Percentiles rank a stretch among this genome's conserved stretches.
Conservation (phyloP, 2,113 vertebrate species). For the Nansenia antarctica region DNA sequence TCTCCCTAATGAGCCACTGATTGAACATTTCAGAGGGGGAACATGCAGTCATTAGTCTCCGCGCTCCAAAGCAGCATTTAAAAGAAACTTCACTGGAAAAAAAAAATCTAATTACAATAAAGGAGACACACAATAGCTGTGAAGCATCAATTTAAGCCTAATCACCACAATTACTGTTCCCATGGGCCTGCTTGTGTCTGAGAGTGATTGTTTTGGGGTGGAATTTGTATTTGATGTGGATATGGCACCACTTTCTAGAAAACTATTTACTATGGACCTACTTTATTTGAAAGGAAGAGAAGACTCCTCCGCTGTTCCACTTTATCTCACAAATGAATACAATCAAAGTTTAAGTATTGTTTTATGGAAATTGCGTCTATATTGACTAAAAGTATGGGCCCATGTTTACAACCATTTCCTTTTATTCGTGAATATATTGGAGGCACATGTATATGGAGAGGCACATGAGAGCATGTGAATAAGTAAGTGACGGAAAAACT, state of each 20-base stretch:
- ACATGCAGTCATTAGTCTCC: slow-evolving; percentile 70
- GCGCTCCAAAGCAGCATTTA: slow-evolving; percentile 61
- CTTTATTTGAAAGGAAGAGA: no score
- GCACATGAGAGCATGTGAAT: no score
- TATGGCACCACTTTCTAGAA: slow-evolving; percentile 25
- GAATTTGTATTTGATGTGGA: slow-evolving; percentile 33
- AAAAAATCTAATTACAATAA: slow-evolving; percentile 67
- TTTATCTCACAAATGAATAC: background rate
- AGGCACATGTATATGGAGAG: background rate
- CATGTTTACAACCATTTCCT: slow-evolving; percentile 11
- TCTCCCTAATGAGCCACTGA: slow-evolving; percentile 64
- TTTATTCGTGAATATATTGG: slow-evolving; percentile 6
- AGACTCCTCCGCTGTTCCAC: background rate
- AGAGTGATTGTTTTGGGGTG: slow-evolving; percentile 50
- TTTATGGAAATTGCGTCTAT: background rate
- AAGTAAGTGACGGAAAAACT: no score
- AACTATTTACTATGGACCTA: slow-evolving; percentile 8
- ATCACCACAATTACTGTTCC: slow-evolving; percentile 67
- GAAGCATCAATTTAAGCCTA: slow-evolving; percentile 68
- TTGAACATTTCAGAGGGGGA: slow-evolving; percentile 71
- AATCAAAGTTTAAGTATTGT: slow-evolving; percentile 2
- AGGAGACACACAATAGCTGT: slow-evolving; percentile 63
- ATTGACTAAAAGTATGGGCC: background rate
- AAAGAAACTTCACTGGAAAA: slow-evolving; percentile 58
- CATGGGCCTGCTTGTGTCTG: slow-evolving; percentile 39